A percentile compares a stretch with the other conserved stretches of the same genome.
phyloP scores from a whole-genome alignment of 2,113 vertebrate genomes.

The Cettia cetti region DNA sequence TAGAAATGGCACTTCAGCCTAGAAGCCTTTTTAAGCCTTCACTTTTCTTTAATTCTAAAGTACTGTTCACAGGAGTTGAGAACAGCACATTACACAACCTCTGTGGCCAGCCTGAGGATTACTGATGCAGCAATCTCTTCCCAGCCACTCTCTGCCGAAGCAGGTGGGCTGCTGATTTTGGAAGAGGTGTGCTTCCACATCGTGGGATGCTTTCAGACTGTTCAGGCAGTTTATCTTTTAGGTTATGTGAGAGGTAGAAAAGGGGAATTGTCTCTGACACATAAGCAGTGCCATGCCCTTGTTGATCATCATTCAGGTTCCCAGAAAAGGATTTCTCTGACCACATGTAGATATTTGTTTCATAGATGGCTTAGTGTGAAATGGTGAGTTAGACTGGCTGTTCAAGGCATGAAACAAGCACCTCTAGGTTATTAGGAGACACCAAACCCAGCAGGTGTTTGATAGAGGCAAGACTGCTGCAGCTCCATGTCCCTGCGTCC shows the following conservation, averaged over 20 bases:
- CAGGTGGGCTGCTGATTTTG: neutral
- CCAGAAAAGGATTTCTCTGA: neutral
- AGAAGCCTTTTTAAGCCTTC: conserved; percentile 28
- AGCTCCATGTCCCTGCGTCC: rapidly evolving
- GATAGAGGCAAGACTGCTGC: neutral
- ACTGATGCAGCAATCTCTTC: neutral
- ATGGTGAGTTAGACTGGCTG: neutral
- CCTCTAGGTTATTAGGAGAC: neutral
- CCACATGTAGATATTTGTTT: neutral
- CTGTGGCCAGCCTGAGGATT: neutral
- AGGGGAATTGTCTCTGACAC: rapidly evolving
- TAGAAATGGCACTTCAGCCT: conserved; percentile 27
- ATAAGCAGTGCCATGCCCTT: neutral
- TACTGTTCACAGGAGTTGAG: neutral
- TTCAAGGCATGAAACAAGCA: neutral
- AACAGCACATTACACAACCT: neutral
- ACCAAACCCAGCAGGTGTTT: neutral
- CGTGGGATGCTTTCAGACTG: neutral
- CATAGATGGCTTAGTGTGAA: neutral
- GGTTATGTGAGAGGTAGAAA: neutral
- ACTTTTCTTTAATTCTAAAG: conserved; percentile 24
- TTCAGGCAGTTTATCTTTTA: neutral
- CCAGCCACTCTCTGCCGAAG: rapidly evolving
- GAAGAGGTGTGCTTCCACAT: neutral
- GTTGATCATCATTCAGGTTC: neutral